Base-by-base conservation (phyloP, 2,888 invertebrate genomes). In the Dorcus parallelipipedus region DNA sequence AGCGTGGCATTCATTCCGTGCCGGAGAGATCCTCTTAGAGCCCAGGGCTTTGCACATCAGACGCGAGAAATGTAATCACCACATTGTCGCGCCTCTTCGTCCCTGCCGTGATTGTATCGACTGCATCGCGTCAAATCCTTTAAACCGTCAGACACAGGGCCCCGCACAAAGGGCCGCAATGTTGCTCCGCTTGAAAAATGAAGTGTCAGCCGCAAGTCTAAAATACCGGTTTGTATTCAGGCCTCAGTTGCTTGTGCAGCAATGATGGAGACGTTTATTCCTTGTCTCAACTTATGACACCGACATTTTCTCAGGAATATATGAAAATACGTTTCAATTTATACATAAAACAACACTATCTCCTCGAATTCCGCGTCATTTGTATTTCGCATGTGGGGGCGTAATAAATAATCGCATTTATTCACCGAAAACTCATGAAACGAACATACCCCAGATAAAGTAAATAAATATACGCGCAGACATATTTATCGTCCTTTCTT, bases 41-140 rank as follows among this genome's bases (percentile, higher is more conserved):
- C 72, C 63, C 23, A 17, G 49, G 68, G 72, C 72, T 73, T 73
- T 71, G 64, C 72, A 71, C 73, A 71, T 73, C 72, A 71, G 69
- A 67, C 70, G 67, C 60, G 63, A 64, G 65, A 69, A 71, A 70
- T 68, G 71, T 73, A 73, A 73, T 73, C 73, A 68, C 71, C 70
- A 59, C 70, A 73, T 72, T 71, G 72, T 72, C 71, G 69, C 56
- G 42, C 48, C 51, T 40, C 45, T 45, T 56, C 68, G 43, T 40
- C 54, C 53, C 40, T 52, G 56, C 51, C 63, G 59, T 62, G 61
- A 64, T 66, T 66, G 64, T 67, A 65, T 67, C 65, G 64, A 55
- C 64, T 60, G 60, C 38, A 48, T 58, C 50, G 58, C 59, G 58
- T 63, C 61, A 64, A 68, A 70, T 66, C 67, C 65, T 61, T 62